These are phyloP conservation scores for Drosophila lacicola DNA, from an alignment of 2,888 invertebrate genomes.

Conservation along the genomic window DNA sequence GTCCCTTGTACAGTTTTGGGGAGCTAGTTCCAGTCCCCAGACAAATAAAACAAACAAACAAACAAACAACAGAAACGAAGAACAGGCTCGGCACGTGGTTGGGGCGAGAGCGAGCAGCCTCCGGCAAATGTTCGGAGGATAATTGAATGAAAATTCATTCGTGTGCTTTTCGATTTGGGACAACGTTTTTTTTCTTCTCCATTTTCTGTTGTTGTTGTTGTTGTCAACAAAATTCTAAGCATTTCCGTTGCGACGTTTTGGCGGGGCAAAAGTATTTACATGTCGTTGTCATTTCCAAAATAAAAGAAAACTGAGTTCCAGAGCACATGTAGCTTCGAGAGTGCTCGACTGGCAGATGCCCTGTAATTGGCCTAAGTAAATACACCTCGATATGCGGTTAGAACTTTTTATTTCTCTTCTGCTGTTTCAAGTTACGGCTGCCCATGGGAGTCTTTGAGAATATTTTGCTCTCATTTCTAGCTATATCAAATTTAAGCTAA, in stretches of 20 bases:
- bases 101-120: constrained; percentile 6
- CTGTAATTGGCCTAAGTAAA: not conserved
- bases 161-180: constrained; percentile 78
- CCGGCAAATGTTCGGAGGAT: constrained; percentile 69
- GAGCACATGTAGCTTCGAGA: not conserved
- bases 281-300: constrained; percentile 66
- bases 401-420: no score
- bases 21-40: constrained; percentile 77
- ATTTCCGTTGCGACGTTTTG: constrained; percentile 40
- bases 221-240: constrained; percentile 63
- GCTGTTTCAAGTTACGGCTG: no score
- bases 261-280: constrained; percentile 67
- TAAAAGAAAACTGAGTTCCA: not conserved
- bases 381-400: no score
- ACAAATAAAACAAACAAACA: constrained; percentile 66
- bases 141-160: constrained; percentile 80
- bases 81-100: not conserved
- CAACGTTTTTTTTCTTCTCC: constrained; percentile 1
- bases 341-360: not conserved
- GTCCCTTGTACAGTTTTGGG: constrained; percentile 56
- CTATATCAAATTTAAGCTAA: no score
- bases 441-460: no score
- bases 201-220: constrained; percentile 26
- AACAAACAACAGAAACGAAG: constrained; percentile 32
- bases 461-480: no score